phyloP scores from a whole-genome alignment of 2,888 invertebrate genomes.

The Oxycera nigricornis region DNA sequence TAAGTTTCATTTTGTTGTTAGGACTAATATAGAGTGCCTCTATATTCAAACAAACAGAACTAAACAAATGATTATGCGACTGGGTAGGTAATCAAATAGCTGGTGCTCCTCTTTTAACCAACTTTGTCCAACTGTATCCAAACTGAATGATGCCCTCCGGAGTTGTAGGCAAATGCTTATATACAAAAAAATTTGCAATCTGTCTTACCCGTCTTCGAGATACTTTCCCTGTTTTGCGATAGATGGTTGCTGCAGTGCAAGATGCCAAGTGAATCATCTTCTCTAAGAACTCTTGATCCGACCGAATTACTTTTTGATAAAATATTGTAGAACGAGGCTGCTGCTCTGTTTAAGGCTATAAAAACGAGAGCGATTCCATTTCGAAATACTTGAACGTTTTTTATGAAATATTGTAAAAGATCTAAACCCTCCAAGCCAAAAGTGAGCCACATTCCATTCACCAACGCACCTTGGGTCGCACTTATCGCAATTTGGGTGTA shows the following conservation, averaged over 20 bases:
- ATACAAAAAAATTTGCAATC: conserved; percentile 7
- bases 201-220: neutral
- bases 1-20: conserved; percentile 15
- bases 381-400: neutral
- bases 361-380: conserved; percentile 26
- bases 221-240: neutral
- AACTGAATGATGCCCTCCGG: conserved; percentile 30
- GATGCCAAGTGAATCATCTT: conserved; percentile 11
- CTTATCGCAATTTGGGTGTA: neutral
- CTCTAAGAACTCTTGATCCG: conserved; percentile 29
- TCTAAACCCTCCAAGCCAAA: neutral
- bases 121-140: conserved; percentile 35
- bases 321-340: conserved; percentile 35
- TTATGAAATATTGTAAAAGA: conserved; percentile 36
- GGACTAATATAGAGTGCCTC: conserved; percentile 4
- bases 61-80: neutral
- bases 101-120: neutral
- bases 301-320: conserved; percentile 11
- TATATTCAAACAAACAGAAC: conserved; percentile 28
- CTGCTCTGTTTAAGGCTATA: conserved; percentile 25
- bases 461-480: neutral
- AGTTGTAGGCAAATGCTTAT: conserved; percentile 12
- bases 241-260: conserved; percentile 22
- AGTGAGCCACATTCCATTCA: conserved; percentile 28
- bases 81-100: neutral